Evolutionary conservation across 2,888 invertebrate genomes (phyloP).

Genomic region (Leptothorax acervorum): DNA sequence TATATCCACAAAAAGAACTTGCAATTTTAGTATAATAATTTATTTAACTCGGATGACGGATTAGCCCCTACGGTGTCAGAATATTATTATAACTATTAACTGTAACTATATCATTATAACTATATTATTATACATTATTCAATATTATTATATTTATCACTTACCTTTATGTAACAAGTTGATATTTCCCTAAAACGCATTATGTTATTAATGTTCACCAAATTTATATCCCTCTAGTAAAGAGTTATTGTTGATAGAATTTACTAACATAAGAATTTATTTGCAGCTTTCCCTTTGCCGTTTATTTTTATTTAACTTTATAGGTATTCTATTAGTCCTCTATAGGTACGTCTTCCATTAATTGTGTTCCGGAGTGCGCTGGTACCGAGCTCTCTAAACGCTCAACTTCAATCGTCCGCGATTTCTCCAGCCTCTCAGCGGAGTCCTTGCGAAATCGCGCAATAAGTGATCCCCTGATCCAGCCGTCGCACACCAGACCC

Average conservation of each 20-base stretch:
- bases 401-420: slow-evolving; percentile 18
- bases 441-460: slow-evolving; percentile 79
- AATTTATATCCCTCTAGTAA: background rate
- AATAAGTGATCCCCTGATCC: slow-evolving; percentile 82
- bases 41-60: background rate
- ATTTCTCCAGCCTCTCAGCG: slow-evolving; percentile 56
- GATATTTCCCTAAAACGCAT: background rate
- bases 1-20: background rate
- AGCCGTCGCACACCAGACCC: slow-evolving; percentile 79
- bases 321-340: background rate
- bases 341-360: background rate
- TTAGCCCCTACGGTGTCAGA: background rate
- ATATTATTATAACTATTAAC: background rate
- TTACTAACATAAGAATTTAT: background rate
- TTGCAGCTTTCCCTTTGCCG: too few species aligned
- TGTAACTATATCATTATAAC: background rate
- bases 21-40: background rate
- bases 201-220: background rate
- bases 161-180: background rate
- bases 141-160: slow-evolving; percentile 10
- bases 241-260: background rate
- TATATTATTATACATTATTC: slow-evolving; percentile 2
- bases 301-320: background rate
- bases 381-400: background rate
- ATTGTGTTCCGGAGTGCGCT: background rate